Conservation (phyloP, 1,140 invertebrate species). For the Batillaria attramentaria region DNA sequence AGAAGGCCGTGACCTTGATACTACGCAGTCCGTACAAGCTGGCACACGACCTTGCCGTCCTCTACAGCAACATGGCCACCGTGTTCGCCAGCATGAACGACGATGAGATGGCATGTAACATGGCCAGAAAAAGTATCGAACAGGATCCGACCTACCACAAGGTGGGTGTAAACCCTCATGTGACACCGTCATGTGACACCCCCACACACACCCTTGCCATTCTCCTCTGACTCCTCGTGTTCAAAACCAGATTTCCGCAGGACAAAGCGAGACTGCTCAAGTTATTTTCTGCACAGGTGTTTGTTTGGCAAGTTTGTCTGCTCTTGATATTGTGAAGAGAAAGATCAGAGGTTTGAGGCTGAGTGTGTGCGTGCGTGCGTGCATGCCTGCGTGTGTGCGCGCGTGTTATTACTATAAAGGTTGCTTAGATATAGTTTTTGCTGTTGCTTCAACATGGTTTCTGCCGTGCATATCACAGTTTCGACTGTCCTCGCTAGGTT, state of each 20-base stretch:
- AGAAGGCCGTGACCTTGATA: conserved; percentile 29
- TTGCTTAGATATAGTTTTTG: too few species aligned
- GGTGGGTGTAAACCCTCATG: conserved; percentile 37
- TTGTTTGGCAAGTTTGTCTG: neutral
- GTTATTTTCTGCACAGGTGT: neutral
- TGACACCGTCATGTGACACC: conserved; percentile 11
- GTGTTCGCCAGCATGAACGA: conserved; percentile 33
- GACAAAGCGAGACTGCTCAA: conserved; percentile 27
- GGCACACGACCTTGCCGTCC: conserved; percentile 35
- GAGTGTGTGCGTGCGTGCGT: too few species aligned
- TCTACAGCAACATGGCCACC: conserved; percentile 46
- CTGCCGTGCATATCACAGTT: too few species aligned
- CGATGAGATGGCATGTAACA: conserved; percentile 27
- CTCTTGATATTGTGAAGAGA: too few species aligned
- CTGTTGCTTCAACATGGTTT: too few species aligned
- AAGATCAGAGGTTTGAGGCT: too few species aligned
- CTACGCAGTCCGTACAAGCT: conserved; percentile 15
- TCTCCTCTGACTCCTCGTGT: conserved; percentile 25
- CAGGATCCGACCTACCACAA: conserved; percentile 43
- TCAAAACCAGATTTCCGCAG: conserved; percentile 4
- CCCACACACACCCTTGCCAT: neutral
- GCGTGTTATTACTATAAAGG: too few species aligned
- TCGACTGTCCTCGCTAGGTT: neutral
- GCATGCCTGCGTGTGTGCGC: too few species aligned
- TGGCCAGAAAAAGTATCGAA: conserved; percentile 38